These are phyloP conservation scores for Idaea dimidiata DNA, from an alignment of 2,888 invertebrate genomes.

Conservation along the genomic window DNA sequence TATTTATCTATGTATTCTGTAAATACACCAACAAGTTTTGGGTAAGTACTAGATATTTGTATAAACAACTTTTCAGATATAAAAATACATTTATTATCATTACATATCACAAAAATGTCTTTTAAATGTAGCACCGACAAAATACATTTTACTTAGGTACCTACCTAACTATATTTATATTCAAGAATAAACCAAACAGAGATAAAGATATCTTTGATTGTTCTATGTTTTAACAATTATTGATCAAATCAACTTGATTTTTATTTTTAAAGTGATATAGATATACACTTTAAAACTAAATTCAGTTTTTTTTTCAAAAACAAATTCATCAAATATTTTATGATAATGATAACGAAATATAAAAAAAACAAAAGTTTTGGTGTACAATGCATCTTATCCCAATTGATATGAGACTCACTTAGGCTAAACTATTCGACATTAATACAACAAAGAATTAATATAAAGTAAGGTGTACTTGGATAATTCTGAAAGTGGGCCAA, in stretches of 20 bases:
- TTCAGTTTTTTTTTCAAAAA: no score
- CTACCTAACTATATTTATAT: background rate
- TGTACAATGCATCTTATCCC: background rate
- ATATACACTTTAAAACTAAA: no score
- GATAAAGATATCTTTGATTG: background rate
- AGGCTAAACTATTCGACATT: background rate
- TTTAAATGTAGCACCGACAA: conserved; percentile 3
- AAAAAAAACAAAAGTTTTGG: background rate
- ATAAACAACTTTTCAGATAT: background rate
- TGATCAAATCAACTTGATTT: no score
- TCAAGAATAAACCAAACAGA: background rate
- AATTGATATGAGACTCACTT: background rate
- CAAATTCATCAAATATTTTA: background rate
- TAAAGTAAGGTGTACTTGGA: no score
- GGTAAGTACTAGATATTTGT: no score
- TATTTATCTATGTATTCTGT: no score
- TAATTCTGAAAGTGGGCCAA: no score
- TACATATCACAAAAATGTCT: conserved; percentile 3
- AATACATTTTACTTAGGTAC: background rate
- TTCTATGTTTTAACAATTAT: background rate
- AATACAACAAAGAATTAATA: background rate
- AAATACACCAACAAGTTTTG: no score
- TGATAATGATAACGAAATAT: background rate
- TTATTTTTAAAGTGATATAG: no score
- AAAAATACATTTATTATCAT: conserved; percentile 9